Evolutionary conservation across 2,888 invertebrate genomes (phyloP).

Genomic region (Heteromurus nitidus): DNA sequence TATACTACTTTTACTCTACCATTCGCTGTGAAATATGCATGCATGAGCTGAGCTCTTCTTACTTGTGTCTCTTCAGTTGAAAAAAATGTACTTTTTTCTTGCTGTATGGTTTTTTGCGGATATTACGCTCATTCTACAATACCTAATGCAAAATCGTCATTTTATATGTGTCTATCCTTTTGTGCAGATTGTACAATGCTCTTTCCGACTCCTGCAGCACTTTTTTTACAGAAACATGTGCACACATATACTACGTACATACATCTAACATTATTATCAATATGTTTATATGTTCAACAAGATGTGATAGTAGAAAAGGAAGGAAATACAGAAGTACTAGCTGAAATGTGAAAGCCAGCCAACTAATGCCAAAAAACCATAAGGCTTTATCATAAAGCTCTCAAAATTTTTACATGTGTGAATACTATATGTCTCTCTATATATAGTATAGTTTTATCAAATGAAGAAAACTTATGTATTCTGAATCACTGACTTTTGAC

Average conservation of each 20-base stretch:
- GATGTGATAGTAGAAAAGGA: neutral
- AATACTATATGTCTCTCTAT: neutral
- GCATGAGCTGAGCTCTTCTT: constrained; percentile 41
- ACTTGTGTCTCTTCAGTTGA: constrained; percentile 6
- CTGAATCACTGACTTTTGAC: constrained; percentile 14
- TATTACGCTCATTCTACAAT: constrained; percentile 3
- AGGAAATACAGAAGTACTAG: neutral
- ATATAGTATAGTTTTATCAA: no score
- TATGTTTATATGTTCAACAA: no score
- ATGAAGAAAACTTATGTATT: constrained; percentile 21
- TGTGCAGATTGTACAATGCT: neutral
- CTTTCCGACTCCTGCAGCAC: neutral
- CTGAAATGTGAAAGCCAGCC: constrained; percentile 8
- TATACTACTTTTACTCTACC: constrained; percentile 25
- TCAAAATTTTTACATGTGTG: constrained; percentile 15
- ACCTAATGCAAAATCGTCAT: neutral
- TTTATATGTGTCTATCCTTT: neutral
- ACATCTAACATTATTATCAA: no score
- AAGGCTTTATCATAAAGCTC: neutral
- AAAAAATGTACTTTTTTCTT: neutral
- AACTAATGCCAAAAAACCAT: constrained; percentile 15
- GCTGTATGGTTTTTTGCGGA: constrained; percentile 3
- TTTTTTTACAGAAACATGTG: no score
- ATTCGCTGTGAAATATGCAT: constrained; percentile 24
- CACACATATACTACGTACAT: no score